A percentile compares a stretch with the other conserved stretches of the same genome.
Evolutionary conservation across 2,797 vertebrate species (phyloP).

Genomic region (Hydrolagus colliei): DNA sequence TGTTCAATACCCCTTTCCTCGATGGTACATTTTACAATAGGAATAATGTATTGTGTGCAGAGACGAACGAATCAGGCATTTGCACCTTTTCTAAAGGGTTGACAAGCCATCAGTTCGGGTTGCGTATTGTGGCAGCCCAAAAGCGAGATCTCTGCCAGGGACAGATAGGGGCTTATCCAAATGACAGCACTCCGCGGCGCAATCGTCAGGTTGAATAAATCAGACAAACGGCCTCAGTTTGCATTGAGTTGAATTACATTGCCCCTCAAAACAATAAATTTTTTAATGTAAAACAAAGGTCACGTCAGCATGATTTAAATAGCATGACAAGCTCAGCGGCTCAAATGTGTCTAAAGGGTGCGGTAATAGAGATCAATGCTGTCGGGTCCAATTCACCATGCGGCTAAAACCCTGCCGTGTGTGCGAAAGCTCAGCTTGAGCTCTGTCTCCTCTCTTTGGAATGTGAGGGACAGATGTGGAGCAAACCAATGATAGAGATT

Average conservation of each 20-base stretch:
- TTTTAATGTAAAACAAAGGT: conserved; percentile 26
- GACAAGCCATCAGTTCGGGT: background rate
- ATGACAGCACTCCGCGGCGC: background rate
- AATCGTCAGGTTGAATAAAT: conserved; percentile 10
- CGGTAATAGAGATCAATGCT: background rate
- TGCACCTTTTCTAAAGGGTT: background rate
- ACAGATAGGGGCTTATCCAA: conserved; percentile 21
- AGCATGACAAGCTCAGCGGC: conserved; percentile 6
- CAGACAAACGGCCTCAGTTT: background rate
- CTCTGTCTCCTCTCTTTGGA: too few species aligned
- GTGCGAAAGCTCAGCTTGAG: too few species aligned
- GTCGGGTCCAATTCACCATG: background rate
- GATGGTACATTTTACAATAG: too few species aligned
- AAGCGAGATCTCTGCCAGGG: conserved; percentile 15
- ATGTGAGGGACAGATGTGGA: too few species aligned
- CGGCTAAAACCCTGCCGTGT: background rate
- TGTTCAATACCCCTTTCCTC: too few species aligned
- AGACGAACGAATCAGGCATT: background rate
- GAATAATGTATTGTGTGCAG: too few species aligned
- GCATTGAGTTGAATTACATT: background rate
- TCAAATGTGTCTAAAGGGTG: background rate
- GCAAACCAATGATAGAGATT: too few species aligned
- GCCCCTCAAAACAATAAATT: background rate
- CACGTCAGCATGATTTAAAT: conserved; percentile 6
- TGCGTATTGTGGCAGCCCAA: background rate